Conservation (phyloP, 2,888 invertebrate genomes). For the Candidula unifasciata region DNA sequence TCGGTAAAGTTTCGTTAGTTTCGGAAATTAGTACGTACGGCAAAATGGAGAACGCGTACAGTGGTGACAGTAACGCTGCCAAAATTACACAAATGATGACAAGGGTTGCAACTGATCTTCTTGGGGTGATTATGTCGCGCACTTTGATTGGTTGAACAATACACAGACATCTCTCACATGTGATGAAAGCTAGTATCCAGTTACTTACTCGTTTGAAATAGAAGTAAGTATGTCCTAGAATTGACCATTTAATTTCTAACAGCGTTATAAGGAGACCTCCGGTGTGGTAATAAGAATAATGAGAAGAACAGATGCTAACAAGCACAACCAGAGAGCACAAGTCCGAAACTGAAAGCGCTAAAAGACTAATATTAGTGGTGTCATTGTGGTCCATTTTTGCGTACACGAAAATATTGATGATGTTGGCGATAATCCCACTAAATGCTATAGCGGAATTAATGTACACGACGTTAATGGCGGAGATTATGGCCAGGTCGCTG, state of each 20-base stretch:
- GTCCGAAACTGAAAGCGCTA: not conserved
- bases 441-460: not conserved
- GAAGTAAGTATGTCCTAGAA: not conserved
- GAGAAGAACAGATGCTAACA: not conserved
- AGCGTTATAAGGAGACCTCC: not conserved
- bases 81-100: not conserved
- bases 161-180: conserved; percentile 9
- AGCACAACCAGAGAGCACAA: not conserved
- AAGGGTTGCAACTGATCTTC: not conserved
- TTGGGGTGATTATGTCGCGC: conserved; percentile 6
- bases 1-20: not conserved
- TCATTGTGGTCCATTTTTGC: not conserved
- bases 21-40: not conserved
- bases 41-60: not conserved
- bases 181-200: not conserved
- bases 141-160: not conserved
- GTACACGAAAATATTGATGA: conserved; percentile 23
- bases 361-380: not conserved
- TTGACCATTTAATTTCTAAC: not conserved
- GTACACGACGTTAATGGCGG: not conserved
- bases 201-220: not conserved
- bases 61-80: not conserved
- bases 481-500: not conserved
- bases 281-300: not conserved
- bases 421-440: not conserved